Base-by-base conservation (phyloP, 92 coral and sea anemone genomes). In the Umimayanthus kanabou region DNA sequence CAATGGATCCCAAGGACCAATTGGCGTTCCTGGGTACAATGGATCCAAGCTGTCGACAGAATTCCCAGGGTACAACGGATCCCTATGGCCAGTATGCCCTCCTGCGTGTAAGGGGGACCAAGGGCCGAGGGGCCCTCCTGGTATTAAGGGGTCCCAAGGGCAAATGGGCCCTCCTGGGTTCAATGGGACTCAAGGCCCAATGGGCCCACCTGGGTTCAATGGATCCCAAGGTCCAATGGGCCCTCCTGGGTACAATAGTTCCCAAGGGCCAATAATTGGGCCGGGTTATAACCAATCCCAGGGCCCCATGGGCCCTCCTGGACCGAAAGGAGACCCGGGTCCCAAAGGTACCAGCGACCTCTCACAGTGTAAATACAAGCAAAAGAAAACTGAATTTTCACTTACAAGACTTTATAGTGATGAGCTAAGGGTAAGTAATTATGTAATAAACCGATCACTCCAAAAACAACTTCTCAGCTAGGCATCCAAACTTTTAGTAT, bases 241-340 rank as follows among this genome's bases (percentile, higher is more conserved):
- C 6, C 39, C 37, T 28, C 37, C 25, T 10, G 76, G 76, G 1
- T 72, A 29, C 76, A 72, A 72, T 4, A 42, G 42, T 2, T 72
- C 76, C 42, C 76, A 72, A 33, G 76, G 76, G 20, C 23, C 23
- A 22, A 15, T 28, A 61, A 5, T 4, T 26, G 76, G 22, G 16
- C 16, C 25, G 40, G 40, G 42, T 3, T 72, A 72, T 16, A 72
- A 72, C 76, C 18, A 16, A 22, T 72, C 76, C 6, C 76, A 29
- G 76, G 73, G 73, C 30, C 57, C 33, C 45, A n/a, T 40, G 53
- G 93, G 91, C 20, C 88, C 86, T 61, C 93, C 76, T 4, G 93
- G 94, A 8, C 79, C 61, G 80, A 77, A 64, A 71, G 6, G 78
- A 87, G 50, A 40, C 69, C 9, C 42, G 77, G 66, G 75, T 90